Evolutionary conservation across 2,888 invertebrate genomes (phyloP).

Genomic region (Leptinotarsa juncta): DNA sequence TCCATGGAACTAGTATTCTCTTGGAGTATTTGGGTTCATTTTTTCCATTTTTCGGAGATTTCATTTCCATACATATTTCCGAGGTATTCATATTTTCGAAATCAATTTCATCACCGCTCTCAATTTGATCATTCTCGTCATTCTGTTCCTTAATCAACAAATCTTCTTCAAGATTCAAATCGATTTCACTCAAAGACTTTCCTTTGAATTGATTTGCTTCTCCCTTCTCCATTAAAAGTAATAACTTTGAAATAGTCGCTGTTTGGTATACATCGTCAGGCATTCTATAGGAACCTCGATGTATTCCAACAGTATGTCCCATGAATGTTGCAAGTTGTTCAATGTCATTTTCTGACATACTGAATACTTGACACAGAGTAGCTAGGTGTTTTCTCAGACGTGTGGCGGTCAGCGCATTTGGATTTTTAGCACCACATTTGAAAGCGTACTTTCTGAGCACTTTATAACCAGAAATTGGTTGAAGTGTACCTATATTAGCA

Average conservation of each 20-base stretch:
- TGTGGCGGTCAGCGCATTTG: constrained; percentile 40
- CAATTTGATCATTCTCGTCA: not conserved
- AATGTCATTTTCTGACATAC: constrained; percentile 43
- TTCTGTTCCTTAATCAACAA: not conserved
- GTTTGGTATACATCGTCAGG: constrained; percentile 41
- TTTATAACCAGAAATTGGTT: constrained; percentile 48
- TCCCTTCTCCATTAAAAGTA: constrained; percentile 46
- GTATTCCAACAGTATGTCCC: constrained; percentile 31
- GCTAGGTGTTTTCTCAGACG: constrained; percentile 45
- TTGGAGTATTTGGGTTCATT: constrained; percentile 5
- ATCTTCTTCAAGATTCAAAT: constrained; percentile 39
- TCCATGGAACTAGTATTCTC: constrained; percentile 6
- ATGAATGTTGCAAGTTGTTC: constrained; percentile 48
- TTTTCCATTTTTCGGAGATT: not conserved
- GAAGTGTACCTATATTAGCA: constrained; percentile 30
- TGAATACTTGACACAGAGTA: constrained; percentile 45
- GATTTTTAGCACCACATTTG: constrained; percentile 45
- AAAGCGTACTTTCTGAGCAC: constrained; percentile 44
- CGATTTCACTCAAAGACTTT: constrained; percentile 42
- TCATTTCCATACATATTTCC: not conserved
- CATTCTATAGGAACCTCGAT: constrained; percentile 38
- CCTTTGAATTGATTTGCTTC: constrained; percentile 41
- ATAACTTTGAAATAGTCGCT: constrained; percentile 43
- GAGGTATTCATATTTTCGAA: too few relatives aligned
- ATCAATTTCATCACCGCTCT: too few relatives aligned